Evolutionary conservation across 2,888 invertebrate genomes (phyloP), one percentile per base, ranked within the genome.

Genomic region (Allacma fusca): DNA sequence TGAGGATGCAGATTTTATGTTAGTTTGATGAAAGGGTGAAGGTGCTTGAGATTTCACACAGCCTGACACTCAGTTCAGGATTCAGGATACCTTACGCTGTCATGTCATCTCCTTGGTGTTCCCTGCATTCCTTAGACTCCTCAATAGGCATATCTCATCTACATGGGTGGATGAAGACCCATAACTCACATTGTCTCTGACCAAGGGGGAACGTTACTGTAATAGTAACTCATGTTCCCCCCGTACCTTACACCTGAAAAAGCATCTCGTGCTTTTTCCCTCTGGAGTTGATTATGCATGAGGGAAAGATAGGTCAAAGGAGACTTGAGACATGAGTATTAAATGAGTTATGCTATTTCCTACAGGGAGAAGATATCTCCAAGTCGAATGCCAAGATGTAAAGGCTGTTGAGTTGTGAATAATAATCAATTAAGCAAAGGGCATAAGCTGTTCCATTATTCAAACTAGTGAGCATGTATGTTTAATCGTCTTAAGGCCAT

Each of bases 361-460:
- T 23, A 40, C 13, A 21, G 21, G 43, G 34, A n/a, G 24, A 24
- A 67, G 21, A 16, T 29, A 40, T n/a, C 34, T 68, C 7, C 21
- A 34, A 68, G 72, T 72, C 72, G 34, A 29, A 59, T 57, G 29
- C 26, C 57, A 40, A 40, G 64, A 24, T 64, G 73, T 23, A 29
- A 64, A 64, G 40, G 34, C 59, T 62, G 73, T 73, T 73, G 59
- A 73, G 59, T 73, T 29, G 62, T 74, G 74, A 74, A 74, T 74
- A 74, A 74, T 74, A 64, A 65, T 64, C 74, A 74, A 74, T 74
- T 74, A 74, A 23, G 40, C 40, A 65, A 74, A 74, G 64, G 74
- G 24, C 43, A 74, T 74, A 64, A 64, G 74, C 74, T 74, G 74
- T 70, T 70, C 70, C 70, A 70, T 70, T 70, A 70, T 70, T 70